Base-by-base conservation (phyloP, 2,888 invertebrate genomes). In the Morinoia aosen region DNA sequence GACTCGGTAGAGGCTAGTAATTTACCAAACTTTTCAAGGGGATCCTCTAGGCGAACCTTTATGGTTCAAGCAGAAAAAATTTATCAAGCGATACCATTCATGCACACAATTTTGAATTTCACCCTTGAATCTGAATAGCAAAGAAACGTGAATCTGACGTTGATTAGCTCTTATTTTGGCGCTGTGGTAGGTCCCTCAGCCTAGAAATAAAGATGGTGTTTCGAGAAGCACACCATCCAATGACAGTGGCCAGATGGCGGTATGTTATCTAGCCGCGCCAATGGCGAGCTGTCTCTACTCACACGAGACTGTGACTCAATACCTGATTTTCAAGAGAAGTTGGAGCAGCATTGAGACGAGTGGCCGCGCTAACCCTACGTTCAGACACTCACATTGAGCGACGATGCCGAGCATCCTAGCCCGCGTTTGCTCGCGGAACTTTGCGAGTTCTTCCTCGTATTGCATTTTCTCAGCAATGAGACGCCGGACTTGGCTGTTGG, bases 401-500 rank as follows among this genome's bases (percentile, higher is more conserved):
- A 99, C 98, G 97, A 99, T 98, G 97, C 98, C 98, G 97, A 98
- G 98, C 98, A 99, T 98, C 97, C 98, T 98, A 96, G 98, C 98
- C 97, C 98, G 98, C 97, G 98, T 98, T 97, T 98, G 98, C 97
- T 99, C 98, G 97, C 98, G 98, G 95, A 98, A 98, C 97, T 98
- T 98, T 96, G 98, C 98, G 95, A 99, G 97, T 97, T 99, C 99
- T 96, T 99, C 99, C 97, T 99, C 99, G 97, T 98, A 98, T 96
- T 98, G 98, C 96, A 98, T 98, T 97, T 99, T 99, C 97, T 99
- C 99, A 97, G 98, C 98, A 95, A 98, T 98, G 91, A 99, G 97
- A 95, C 99, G 98, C 25, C 99, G 98, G 14, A 99, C 98, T 97
- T 99, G 99, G 0, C 99, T 98, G 97, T 99, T 99, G 0, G 99